Evolutionary conservation across 1,140 invertebrate genomes (phyloP).

Genomic region (Eumeta japonica): DNA sequence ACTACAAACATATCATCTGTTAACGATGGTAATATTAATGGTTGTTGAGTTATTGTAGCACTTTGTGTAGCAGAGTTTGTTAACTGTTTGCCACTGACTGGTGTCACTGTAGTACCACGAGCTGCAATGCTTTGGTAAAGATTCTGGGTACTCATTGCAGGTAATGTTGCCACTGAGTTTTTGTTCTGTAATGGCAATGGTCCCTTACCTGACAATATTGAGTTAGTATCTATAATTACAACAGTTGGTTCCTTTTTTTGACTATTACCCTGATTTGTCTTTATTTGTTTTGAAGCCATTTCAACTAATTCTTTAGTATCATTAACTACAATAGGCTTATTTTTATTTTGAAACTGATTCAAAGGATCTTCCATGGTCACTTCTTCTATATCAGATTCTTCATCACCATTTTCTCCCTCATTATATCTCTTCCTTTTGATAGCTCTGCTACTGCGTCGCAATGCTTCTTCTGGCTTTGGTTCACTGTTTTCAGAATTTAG

Average conservation of each 20-base stretch:
- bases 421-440: conserved; percentile 65
- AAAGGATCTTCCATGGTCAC: conserved; percentile 68
- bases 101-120: conserved; percentile 45
- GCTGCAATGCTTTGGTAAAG: conserved; percentile 45
- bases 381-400: conserved; percentile 66
- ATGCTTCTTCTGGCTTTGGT: conserved; percentile 32
- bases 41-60: conserved; percentile 41
- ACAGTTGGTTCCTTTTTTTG: conserved; percentile 74
- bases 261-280: conserved; percentile 36
- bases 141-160: conserved; percentile 15
- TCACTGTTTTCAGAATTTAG: conserved; percentile 12
- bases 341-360: conserved; percentile 40
- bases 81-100: conserved; percentile 29
- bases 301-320: conserved; percentile 72
- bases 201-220: conserved; percentile 61
- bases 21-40: conserved; percentile 69
- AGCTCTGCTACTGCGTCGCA: conserved; percentile 64
- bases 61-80: conserved; percentile 26
- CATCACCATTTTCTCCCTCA: conserved; percentile 63
- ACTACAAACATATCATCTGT: conserved; percentile 90
- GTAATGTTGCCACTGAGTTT: conserved; percentile 11
- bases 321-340: conserved; percentile 67
- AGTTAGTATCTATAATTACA: conserved; percentile 78
- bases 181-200: conserved; percentile 15
- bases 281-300: conserved; percentile 60